A percentile compares a stretch with the other conserved stretches of the same genome.
Evolutionary conservation across 2,113 vertebrate genomes (phyloP).

Genomic region (Todiramphus saurophagus): DNA sequence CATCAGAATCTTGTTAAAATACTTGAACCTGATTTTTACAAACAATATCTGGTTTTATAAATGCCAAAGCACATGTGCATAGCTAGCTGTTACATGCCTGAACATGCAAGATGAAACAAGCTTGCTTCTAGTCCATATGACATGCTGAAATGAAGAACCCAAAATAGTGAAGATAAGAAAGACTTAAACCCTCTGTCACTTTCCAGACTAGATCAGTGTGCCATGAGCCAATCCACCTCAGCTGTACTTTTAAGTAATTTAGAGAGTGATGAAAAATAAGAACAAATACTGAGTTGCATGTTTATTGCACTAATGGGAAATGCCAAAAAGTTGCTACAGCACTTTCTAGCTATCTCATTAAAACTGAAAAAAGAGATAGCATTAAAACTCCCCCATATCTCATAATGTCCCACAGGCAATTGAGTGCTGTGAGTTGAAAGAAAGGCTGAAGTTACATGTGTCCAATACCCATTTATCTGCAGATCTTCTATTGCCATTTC

Average conservation of each 20-base stretch:
- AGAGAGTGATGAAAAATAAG: not conserved
- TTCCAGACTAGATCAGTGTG: not conserved
- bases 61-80: not conserved
- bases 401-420: not conserved
- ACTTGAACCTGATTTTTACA: not conserved
- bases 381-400: not conserved
- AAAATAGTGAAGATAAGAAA: not conserved
- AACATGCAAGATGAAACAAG: not conserved
- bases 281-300: not conserved
- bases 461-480: not conserved
- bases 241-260: not conserved
- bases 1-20: constrained; percentile 36
- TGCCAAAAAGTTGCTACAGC: not conserved
- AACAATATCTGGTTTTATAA: not conserved
- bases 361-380: not conserved
- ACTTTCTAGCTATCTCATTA: not conserved
- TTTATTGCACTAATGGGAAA: not conserved
- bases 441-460: not conserved
- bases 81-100: not conserved
- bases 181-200: not conserved
- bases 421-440: not conserved
- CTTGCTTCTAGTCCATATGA: not conserved
- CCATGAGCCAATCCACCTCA: not conserved
- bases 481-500: not conserved
- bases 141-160: not conserved